Evolutionary conservation across 2,113 vertebrate genomes (phyloP), one percentile per base, ranked within the genome.

Genomic region (Hydrolagus affinis): DNA sequence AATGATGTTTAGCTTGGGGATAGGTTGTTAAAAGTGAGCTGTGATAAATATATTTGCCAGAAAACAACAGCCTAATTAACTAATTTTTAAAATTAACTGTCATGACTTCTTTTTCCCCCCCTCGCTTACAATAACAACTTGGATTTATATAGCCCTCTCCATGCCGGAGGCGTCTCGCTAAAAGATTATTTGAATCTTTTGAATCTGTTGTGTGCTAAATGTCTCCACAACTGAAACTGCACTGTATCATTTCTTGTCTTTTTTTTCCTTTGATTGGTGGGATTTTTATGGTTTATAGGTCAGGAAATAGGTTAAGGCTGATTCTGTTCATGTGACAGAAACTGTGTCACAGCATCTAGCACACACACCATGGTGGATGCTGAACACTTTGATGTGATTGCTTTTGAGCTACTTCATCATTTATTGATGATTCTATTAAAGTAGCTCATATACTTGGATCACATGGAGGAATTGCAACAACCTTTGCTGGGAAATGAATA

Each of bases 371-470:
- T 88, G 87, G 92, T 91, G 94, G 88, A 89, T 92, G 92, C 89
- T 90, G 90, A 92, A 90, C 28, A 85, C 90, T 95, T 93, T 94
- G 93, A 95, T 94, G 90, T 94, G 91, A 95, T 93, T 90, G 87
- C 90, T 91, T 93, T 91, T 93, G 93, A 95, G 90, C 89, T 92
- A 90, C 88, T 86, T 92, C 90, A 94, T 95, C 86, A 95, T 94
- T 95, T 96, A 95, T 95, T 95, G 92, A 96, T 94, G 90, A 88
- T 87, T 91, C 89, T 91, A 92, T 94, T 94, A 94, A 94, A 96
- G 91, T 87, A 87, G 85, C 87, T 88, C 90, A 87, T 88, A 91
- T 77, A 86, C 89, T 87, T 91, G 87, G 87, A 86, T 66, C 70
- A 88, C 87, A 70, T 87, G 86, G 85, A 56, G 87, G 44, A 88